Base-by-base conservation (phyloP, 1,140 invertebrate species). In the Sarcophaga peregrina region DNA sequence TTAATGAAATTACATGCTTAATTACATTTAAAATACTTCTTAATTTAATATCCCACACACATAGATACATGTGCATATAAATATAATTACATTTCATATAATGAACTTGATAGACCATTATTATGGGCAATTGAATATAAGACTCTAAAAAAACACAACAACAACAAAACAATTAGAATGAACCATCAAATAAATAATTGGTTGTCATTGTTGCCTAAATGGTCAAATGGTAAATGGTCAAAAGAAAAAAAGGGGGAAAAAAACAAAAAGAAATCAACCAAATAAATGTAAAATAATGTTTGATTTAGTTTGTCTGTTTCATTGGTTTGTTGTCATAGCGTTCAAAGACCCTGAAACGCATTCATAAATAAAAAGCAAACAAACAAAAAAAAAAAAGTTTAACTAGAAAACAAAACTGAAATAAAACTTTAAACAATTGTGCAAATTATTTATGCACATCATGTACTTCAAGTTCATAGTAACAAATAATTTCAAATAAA, bases 321-420 rank as follows among this genome's bases (percentile, higher is more conserved):
- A 25, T 17, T 47, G 20, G 20, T 17, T n/a, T 37, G 20, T 48
- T 58, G 20, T 58, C 11, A 4, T 15, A 62, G 78, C 78, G 52
- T 80, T 80, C 52, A 80, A 80, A 58, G 54, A 58, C 78, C 78
- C 78, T 80, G 78, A 80, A 80, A 80, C 78, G 78, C 54, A 62
- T 58, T 62, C 48, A 58, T 58, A 54, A 76, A 5, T 47, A 1
- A 13, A 15, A 46, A 74, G 25, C 45, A 45, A 76, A 76, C 0
- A 25, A 75, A 74, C 11, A 1, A 9, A 62, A 7, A 1, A 68
- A 68, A 9, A 9, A n/a, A 3, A 37, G 25, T 37, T 37, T 37
- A 37, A 37, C 25, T 37, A 13, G 50, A 52, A 13, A 10, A 20
- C 20, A 17, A 7, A 58, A 58, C 54, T n/a, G n/a, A 58, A 68